These are phyloP conservation scores for Eubasilissa splendida DNA, from an alignment of 2,888 invertebrate species.

Conservation along the genomic window DNA sequence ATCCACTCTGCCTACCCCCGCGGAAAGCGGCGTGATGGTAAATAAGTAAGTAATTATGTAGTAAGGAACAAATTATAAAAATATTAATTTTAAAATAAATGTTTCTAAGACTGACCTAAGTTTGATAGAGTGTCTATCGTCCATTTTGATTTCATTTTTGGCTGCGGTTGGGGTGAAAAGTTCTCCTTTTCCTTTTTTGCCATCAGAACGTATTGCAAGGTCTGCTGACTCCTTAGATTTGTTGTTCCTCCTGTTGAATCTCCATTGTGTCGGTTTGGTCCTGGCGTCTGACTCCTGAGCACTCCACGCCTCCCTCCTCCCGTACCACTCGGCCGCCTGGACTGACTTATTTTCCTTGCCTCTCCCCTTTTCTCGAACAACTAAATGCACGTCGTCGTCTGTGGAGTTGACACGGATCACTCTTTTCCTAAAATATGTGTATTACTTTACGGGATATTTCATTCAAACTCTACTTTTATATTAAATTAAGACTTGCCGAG, in stretches of 20 bases:
- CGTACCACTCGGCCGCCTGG: slow-evolving; percentile 83
- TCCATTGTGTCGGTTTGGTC: slow-evolving; percentile 81
- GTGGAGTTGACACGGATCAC: slow-evolving; percentile 83
- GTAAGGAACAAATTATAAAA: too few species aligned
- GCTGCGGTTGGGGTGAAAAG: slow-evolving; percentile 69
- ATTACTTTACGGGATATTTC: slow-evolving; percentile 57
- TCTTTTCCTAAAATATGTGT: slow-evolving; percentile 79
- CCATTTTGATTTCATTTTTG: slow-evolving; percentile 62
- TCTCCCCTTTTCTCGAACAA: slow-evolving; percentile 80
- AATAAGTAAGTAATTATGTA: too few species aligned
- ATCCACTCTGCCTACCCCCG: too few species aligned
- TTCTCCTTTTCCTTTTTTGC: slow-evolving; percentile 64
- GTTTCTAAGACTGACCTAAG: slow-evolving; percentile 63
- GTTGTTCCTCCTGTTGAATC: slow-evolving; percentile 79
- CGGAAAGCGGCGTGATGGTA: too few species aligned
- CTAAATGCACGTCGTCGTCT: slow-evolving; percentile 83
- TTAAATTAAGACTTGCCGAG: slow-evolving; percentile 21
- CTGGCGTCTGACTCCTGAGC: slow-evolving; percentile 81
- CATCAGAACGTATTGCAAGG: slow-evolving; percentile 62
- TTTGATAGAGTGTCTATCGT: slow-evolving; percentile 58
- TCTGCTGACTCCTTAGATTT: slow-evolving; percentile 71
- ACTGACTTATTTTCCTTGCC: slow-evolving; percentile 83
- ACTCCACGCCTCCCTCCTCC: slow-evolving; percentile 89
- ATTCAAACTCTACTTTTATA: slow-evolving; percentile 53
- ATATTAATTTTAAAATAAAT: neutral